A percentile compares a stretch with the other conserved stretches of the same genome.
These are phyloP conservation scores for Liposcelis brunnea DNA, from an alignment of 2,888 invertebrate species.

Conservation along the genomic window DNA sequence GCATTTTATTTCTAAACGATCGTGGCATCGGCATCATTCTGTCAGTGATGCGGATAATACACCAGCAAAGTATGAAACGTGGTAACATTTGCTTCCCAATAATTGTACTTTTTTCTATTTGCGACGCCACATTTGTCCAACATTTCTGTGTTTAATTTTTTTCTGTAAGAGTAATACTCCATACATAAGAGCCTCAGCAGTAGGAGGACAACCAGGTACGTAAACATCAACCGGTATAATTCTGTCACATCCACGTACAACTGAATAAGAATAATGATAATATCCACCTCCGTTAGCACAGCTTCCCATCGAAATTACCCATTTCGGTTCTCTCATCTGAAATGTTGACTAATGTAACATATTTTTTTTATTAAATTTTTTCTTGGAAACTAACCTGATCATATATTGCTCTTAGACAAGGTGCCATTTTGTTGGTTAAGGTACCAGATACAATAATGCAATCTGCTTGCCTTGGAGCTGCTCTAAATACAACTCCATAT, in stretches of 20 bases:
- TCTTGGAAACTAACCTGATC: conserved; percentile 59
- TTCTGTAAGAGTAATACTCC: conserved; percentile 93
- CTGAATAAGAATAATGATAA: conserved; percentile 98
- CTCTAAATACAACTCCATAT: conserved; percentile 94
- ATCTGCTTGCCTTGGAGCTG: conserved; percentile 92
- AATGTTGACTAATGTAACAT: no score
- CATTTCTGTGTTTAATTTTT: conserved; percentile 85
- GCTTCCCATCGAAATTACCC: conserved; percentile 99
- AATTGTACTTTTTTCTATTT: no score
- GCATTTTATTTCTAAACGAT: no score
- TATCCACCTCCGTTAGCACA: conserved; percentile 99
- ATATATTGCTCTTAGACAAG: conserved; percentile 88
- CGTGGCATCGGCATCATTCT: no score
- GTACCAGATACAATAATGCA: conserved; percentile 98
- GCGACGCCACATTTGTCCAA: conserved; percentile 86
- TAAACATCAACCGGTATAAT: conserved; percentile 98
- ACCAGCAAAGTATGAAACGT: no score
- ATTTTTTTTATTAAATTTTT: no score
- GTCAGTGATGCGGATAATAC: no score
- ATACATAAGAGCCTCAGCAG: conserved; percentile 92
- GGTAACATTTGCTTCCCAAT: no score
- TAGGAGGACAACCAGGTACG: conserved; percentile 95
- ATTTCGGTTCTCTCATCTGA: conserved; percentile 92
- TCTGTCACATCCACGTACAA: conserved; percentile 94
- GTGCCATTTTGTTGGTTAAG: conserved; percentile 98